These are phyloP conservation scores for Caerostris extrusa DNA, from an alignment of 1,140 invertebrate species.

Conservation along the genomic window DNA sequence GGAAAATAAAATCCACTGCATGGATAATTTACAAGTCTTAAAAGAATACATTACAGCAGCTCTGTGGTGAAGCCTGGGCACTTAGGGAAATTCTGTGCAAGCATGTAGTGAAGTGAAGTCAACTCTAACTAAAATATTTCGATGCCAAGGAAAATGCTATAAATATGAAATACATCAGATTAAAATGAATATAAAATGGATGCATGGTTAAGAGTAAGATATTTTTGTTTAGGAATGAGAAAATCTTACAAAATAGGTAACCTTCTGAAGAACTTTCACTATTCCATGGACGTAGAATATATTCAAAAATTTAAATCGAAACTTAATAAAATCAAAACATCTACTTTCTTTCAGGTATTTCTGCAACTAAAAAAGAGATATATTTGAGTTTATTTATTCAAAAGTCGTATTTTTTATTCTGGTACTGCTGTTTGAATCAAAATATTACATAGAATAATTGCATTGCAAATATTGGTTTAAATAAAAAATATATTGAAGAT, in stretches of 20 bases:
- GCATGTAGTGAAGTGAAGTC: not conserved
- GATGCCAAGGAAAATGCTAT: not conserved
- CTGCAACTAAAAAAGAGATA: no score
- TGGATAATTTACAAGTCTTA: slow-evolving; percentile 33
- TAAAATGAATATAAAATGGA: not conserved
- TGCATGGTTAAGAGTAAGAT: not conserved
- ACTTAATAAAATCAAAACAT: no score
- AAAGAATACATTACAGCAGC: not conserved
- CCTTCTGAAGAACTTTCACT: not conserved
- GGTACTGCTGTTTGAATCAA: no score
- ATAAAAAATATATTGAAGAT: no score
- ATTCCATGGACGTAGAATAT: no score
- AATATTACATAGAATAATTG: no score
- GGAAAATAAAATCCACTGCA: not conserved
- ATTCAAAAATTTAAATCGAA: no score
- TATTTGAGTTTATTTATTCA: no score
- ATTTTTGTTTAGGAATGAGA: not conserved
- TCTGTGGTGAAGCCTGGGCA: not conserved
- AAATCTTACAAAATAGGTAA: not conserved
- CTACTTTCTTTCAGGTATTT: no score
- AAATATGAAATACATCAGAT: not conserved
- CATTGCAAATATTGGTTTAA: no score
- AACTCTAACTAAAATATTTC: not conserved
- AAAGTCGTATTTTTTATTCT: no score
- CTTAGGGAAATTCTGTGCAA: not conserved